These are phyloP conservation scores for Nematostella vectensis DNA, from an alignment of 92 coral and sea anemone genomes.

Conservation along the genomic window DNA sequence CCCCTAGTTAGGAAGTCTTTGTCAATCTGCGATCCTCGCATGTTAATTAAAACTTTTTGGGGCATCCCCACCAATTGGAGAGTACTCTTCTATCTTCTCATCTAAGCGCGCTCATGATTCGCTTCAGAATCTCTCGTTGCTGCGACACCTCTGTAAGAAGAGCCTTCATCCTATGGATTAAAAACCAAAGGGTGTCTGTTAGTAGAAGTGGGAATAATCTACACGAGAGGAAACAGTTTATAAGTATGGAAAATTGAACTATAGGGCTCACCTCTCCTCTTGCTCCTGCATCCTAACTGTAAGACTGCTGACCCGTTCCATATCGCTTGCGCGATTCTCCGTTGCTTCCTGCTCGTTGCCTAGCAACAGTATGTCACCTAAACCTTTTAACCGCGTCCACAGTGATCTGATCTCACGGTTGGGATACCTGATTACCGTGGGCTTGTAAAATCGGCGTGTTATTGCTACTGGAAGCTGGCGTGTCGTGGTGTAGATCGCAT, in stretches of 20 bases:
- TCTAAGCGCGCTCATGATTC: neutral
- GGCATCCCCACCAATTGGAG: no score
- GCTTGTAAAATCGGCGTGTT: conserved; percentile 40
- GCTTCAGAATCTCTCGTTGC: neutral
- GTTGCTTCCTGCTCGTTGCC: neutral
- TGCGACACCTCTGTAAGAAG: neutral
- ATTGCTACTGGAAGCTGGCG: conserved; percentile 39
- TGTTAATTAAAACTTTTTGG: no score
- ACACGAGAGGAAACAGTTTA: no score
- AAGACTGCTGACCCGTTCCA: neutral
- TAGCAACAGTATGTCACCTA: neutral
- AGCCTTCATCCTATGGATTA: neutral
- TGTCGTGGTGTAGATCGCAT: conserved; percentile 28
- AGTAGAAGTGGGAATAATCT: no score
- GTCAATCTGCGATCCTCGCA: no score
- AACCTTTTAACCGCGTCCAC: neutral
- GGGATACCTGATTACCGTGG: conserved; percentile 30
- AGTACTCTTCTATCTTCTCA: no score
- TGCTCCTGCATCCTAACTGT: neutral
- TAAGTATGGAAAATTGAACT: no score
- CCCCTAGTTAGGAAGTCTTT: no score
- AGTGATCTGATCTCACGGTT: conserved; percentile 9
- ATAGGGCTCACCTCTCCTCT: neutral
- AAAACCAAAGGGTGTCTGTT: no score
- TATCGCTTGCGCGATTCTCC: neutral